Evolutionary conservation across 2,797 vertebrate genomes (phyloP), one percentile per base, ranked within the genome.

Genomic region (Pseudopleuronectes americanus): DNA sequence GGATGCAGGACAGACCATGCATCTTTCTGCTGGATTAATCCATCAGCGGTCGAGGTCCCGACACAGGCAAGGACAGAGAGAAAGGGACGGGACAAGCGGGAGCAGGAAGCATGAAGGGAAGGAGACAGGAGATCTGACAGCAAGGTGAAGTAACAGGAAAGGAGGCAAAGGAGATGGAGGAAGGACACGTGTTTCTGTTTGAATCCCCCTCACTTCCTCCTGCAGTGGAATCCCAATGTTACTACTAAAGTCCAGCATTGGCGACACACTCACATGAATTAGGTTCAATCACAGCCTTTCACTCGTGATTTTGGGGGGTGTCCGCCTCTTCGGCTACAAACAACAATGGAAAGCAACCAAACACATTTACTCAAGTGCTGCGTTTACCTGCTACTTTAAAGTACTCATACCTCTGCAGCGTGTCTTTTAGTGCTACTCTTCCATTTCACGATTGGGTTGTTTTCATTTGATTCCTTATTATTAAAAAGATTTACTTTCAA

Each of bases 11-110:
- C 28, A 5, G 79, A 64, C 22, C 63, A 83, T 69, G 60, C 66
- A 31, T 73, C 69, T 33, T 64, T 74, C 79, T 58, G 68, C 68
- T 54, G 69, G 76, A 79, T 77, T 71, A 76, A 82, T 80, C 77
- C 61, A 78, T 84, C 88, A 81, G 57, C 3, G 74, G 51, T 10
- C 23, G 54, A 64, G 17, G 54, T 75, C 81, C 70, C 72, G 3
- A 36, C 74, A 80, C 67, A 80, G 71, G 22, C 26, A 69, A 17
- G 19, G 67, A 69, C 26, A 14, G 66, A 60, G 10, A 45, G 57
- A 48, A 68, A 17, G 26, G 31, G 53, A 62, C 17, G 43, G 57
- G 28, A 43, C 56, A 26, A n/a, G n/a, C 24, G 55, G 57, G 8
- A 59, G 56, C 63, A 38, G 54, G 62, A 41, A 68, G 68, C 13